Evolutionary conservation across 2,113 vertebrate species (phyloP).

Genomic region (Sakesphorus luctuosus): DNA sequence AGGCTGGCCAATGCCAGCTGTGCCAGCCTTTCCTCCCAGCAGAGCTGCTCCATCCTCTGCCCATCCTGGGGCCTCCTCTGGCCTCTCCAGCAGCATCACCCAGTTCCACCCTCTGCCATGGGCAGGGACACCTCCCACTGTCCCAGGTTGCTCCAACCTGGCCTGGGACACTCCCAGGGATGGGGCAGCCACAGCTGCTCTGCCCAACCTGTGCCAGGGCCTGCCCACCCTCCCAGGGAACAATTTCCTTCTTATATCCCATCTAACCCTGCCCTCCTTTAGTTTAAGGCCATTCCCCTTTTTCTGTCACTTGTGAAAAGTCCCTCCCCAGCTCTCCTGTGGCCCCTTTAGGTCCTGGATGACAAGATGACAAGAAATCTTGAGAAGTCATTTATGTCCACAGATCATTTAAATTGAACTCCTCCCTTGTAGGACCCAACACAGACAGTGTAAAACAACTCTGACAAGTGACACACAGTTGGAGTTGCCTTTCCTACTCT

Average conservation of each 20-base stretch:
- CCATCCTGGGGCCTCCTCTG: too few species aligned
- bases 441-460: background rate
- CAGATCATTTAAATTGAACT: background rate
- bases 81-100: too few species aligned
- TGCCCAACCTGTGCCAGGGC: too few species aligned
- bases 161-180: too few species aligned
- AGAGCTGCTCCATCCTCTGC: too few species aligned
- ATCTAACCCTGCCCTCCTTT: background rate
- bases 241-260: background rate
- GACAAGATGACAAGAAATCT: background rate
- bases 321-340: background rate
- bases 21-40: too few species aligned
- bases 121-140: too few species aligned
- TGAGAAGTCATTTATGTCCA: background rate
- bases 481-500: background rate
- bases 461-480: background rate
- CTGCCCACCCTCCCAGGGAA: background rate
- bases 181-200: too few species aligned
- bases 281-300: background rate
- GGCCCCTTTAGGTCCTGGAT: background rate
- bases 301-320: background rate
- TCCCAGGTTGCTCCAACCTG: too few species aligned
- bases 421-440: background rate
- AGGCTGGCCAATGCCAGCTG: too few species aligned
- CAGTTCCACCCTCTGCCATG: too few species aligned